Conservation (phyloP, 2,113 vertebrate genomes). For the Scopus umbretta region DNA sequence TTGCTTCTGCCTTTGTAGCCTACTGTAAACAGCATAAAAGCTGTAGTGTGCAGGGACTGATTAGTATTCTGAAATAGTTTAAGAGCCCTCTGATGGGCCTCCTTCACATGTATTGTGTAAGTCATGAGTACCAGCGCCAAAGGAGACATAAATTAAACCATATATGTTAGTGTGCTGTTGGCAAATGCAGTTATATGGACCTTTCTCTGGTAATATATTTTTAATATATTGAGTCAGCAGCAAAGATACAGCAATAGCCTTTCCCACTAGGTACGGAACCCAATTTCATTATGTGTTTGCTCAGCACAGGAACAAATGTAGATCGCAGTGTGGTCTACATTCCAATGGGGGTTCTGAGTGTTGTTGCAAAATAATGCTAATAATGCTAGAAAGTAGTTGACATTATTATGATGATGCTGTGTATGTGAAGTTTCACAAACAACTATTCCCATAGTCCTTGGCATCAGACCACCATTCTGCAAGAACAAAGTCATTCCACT, state of each 20-base stretch:
- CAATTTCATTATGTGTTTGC: neutral
- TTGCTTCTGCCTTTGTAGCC: slow-evolving; percentile 20
- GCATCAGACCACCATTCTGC: neutral
- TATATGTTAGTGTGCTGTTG: neutral
- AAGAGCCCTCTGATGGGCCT: slow-evolving; percentile 7
- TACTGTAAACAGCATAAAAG: slow-evolving; percentile 45
- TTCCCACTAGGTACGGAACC: neutral
- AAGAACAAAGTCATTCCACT: neutral
- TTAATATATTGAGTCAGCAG: neutral
- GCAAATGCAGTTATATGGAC: neutral
- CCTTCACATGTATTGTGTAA: slow-evolving; percentile 32
- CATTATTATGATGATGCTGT: neutral
- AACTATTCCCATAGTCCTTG: neutral
- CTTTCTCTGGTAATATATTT: neutral
- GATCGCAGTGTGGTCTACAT: neutral
- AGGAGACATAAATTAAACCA: neutral
- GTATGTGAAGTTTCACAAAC: neutral
- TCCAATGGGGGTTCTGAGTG: neutral
- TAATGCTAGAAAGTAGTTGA: neutral
- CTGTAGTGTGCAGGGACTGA: slow-evolving; percentile 21
- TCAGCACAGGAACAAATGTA: neutral
- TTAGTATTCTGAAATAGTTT: slow-evolving; percentile 51
- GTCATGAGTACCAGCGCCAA: neutral
- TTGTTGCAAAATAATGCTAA: neutral
- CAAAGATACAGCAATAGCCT: neutral